Percentiles rank a stretch among this genome's conserved stretches.
phyloP scores from a whole-genome alignment of 1,140 invertebrate species.

The Vollenhovia emeryi region DNA sequence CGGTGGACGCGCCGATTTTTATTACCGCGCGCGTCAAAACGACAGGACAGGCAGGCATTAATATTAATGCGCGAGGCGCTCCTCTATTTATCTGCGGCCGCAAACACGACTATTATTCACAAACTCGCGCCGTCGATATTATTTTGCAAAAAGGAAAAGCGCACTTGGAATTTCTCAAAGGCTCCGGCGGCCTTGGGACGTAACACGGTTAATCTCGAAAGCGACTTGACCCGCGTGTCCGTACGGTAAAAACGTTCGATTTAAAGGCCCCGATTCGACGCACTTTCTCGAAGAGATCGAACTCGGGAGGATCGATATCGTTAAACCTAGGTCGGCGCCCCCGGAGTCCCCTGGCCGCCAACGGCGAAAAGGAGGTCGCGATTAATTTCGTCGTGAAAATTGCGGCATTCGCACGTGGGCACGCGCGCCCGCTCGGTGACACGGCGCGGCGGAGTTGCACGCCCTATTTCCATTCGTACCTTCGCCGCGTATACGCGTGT shows the following conservation, averaged over 20 bases:
- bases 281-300: neutral
- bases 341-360: too few species aligned
- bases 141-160: neutral
- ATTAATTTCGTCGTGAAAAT: slow-evolving; percentile 13
- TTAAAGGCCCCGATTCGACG: neutral
- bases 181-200: neutral
- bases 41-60: neutral
- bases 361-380: neutral
- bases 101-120: neutral
- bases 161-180: neutral
- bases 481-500: slow-evolving; percentile 31
- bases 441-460: slow-evolving; percentile 65
- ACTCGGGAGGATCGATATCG: neutral
- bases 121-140: neutral
- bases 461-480: slow-evolving; percentile 70
- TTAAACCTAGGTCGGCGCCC: neutral
- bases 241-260: too few species aligned
- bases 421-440: slow-evolving; percentile 42
- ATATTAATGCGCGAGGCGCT: slow-evolving; percentile 12
- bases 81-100: slow-evolving; percentile 9
- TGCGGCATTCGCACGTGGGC: slow-evolving; percentile 10
- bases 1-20: slow-evolving; percentile 10
- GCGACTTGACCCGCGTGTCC: too few species aligned
- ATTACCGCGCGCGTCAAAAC: neutral
- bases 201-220: neutral